These are phyloP conservation scores for Melanchra persicariae DNA, from an alignment of 2,888 invertebrate species.

Conservation along the genomic window DNA sequence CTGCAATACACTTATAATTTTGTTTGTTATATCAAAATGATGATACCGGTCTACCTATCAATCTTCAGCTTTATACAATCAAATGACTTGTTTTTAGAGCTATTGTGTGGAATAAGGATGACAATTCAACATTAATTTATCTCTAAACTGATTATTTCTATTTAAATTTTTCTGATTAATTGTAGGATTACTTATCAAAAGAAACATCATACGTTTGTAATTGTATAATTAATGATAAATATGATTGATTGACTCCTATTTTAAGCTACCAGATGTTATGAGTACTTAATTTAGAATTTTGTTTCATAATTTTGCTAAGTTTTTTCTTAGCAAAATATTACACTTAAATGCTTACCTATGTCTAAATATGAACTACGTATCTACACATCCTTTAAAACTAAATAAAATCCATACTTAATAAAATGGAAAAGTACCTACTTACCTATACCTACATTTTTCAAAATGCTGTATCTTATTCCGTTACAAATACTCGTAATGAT, in stretches of 20 bases:
- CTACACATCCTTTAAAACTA: no score
- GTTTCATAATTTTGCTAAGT: no score
- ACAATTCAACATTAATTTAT: neutral
- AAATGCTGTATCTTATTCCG: no score
- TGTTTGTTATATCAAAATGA: neutral
- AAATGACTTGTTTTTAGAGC: neutral
- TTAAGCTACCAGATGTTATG: neutral
- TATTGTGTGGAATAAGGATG: constrained; percentile 10
- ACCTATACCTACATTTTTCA: no score
- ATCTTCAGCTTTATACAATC: neutral
- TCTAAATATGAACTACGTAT: no score
- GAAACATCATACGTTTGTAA: neutral
- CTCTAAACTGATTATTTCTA: neutral
- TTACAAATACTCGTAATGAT: no score
- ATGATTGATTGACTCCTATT: constrained; percentile 1
- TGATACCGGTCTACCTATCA: no score
- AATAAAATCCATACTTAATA: no score
- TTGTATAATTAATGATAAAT: neutral
- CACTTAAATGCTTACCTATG: no score
- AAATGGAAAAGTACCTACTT: no score
- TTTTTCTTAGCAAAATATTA: no score
- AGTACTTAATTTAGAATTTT: no score
- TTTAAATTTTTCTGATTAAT: neutral
- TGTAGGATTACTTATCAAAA: constrained; percentile 5
- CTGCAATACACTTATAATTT: neutral